Evolutionary conservation across 2,113 vertebrate genomes (phyloP).

Genomic region (Plectropomus leopardus): DNA sequence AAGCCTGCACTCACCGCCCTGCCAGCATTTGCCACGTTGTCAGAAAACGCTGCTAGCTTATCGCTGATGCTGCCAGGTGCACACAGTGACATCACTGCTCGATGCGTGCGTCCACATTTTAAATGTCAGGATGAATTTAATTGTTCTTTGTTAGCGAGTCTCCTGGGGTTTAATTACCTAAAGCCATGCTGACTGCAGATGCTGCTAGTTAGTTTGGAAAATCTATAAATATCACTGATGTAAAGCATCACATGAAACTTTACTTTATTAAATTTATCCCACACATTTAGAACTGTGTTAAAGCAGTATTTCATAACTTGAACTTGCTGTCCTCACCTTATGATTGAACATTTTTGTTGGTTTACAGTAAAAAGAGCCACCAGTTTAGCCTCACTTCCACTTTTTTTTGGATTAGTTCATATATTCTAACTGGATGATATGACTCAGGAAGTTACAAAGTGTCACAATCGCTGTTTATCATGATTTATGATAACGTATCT

Average conservation of each 20-base stretch:
- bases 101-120: conserved; percentile 23
- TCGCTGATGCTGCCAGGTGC: conserved; percentile 45
- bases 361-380: conserved; percentile 17
- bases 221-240: conserved; percentile 26
- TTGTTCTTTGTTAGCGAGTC: conserved; percentile 29
- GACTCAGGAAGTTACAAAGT: background rate
- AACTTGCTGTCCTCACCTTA: background rate
- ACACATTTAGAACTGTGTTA: background rate
- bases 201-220: conserved; percentile 3
- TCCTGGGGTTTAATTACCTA: conserved; percentile 21
- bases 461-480: background rate
- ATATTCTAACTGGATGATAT: background rate
- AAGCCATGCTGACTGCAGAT: background rate
- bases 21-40: conserved; percentile 42
- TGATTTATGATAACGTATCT: background rate
- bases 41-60: conserved; percentile 10
- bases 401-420: conserved; percentile 12
- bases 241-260: background rate
- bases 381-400: conserved; percentile 5
- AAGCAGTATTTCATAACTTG: background rate
- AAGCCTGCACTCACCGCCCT: background rate
- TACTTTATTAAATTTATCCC: background rate
- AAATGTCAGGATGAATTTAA: conserved; percentile 64
- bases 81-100: conserved; percentile 35
- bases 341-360: background rate